Percentiles rank a stretch among this genome's conserved stretches.
Conservation (phyloP, 35 echinoderm and acorn worm species). For the Apostichopus japonicus region DNA sequence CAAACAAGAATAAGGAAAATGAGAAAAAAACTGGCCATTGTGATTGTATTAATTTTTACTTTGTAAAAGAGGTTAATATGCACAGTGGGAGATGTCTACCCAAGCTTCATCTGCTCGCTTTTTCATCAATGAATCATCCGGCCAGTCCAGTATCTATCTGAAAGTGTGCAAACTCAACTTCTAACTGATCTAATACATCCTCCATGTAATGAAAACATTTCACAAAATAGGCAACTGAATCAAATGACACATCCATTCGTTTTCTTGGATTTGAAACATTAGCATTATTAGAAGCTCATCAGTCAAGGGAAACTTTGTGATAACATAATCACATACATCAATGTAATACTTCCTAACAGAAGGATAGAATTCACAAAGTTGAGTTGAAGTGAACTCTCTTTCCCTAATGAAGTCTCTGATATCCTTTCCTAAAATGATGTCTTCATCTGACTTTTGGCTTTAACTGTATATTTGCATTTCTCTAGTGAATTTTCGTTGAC, state of each 20-base stretch:
- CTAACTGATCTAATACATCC: slow-evolving; percentile 58
- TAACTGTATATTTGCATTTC: slow-evolving; percentile 63
- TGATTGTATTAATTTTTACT: too few species aligned
- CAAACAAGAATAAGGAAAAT: too few species aligned
- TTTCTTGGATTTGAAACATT: background rate
- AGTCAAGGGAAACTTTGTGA: slow-evolving; percentile 62
- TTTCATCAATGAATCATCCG: slow-evolving; percentile 32
- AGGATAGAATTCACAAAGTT: slow-evolving; percentile 45
- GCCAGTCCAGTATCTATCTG: slow-evolving; percentile 46
- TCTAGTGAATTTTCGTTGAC: slow-evolving; percentile 8
- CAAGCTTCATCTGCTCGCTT: slow-evolving; percentile 56
- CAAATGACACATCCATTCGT: slow-evolving; percentile 41
- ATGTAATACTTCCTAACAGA: slow-evolving; percentile 67
- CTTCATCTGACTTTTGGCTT: slow-evolving; percentile 50
- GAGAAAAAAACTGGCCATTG: too few species aligned
- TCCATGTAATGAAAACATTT: slow-evolving; percentile 69
- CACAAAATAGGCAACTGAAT: slow-evolving; percentile 72
- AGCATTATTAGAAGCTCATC: slow-evolving; percentile 48
- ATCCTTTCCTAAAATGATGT: slow-evolving; percentile 62
- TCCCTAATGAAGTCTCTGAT: slow-evolving; percentile 47
- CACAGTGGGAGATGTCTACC: slow-evolving; percentile 50
- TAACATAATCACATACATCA: slow-evolving; percentile 66
- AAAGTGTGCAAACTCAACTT: slow-evolving; percentile 68
- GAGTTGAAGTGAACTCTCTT: slow-evolving; percentile 30
- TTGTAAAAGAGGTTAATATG: too few species aligned